Conservation (phyloP, 1,140 invertebrate species). For the Drosophila trapezifrons region DNA sequence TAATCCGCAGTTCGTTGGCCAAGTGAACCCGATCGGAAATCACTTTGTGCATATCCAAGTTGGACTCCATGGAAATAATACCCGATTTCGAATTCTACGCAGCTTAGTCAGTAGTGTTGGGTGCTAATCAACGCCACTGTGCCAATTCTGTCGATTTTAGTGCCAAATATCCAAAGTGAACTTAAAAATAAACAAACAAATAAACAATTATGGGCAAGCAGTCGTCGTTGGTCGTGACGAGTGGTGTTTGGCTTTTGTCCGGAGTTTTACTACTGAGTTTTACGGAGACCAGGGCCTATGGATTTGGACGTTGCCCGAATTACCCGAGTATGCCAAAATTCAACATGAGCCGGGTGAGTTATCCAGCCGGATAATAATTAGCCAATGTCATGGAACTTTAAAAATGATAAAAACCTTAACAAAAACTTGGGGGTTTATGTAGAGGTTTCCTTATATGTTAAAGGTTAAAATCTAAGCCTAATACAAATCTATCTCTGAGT, state of each 20-base stretch:
- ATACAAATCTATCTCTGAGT: background rate
- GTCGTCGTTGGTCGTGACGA: constrained; percentile 28
- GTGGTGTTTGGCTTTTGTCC: constrained; percentile 50
- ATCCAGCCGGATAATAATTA: constrained; percentile 6
- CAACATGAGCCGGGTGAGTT: constrained; percentile 86
- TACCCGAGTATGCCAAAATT: constrained; percentile 87
- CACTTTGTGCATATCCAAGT: constrained; percentile 51
- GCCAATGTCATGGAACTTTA: background rate
- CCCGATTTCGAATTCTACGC: constrained; percentile 33
- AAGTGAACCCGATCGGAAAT: constrained; percentile 57
- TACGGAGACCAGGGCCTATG: constrained; percentile 68
- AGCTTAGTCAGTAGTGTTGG: constrained; percentile 15
- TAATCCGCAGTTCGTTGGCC: constrained; percentile 61
- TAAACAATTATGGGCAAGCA: constrained; percentile 46
- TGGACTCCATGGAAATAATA: constrained; percentile 12
- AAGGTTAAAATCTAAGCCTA: background rate
- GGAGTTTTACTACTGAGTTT: constrained; percentile 47
- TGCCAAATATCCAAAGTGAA: constrained; percentile 27
- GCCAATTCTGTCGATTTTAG: constrained; percentile 31
- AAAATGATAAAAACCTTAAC: background rate
- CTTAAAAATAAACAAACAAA: constrained; percentile 10
- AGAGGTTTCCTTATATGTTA: background rate
- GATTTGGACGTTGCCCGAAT: constrained; percentile 87
- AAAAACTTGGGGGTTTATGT: too few relatives aligned
- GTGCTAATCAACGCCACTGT: constrained; percentile 21